phyloP scores from a whole-genome alignment of 2,797 vertebrate species.

The Pithecia hirsuta region DNA sequence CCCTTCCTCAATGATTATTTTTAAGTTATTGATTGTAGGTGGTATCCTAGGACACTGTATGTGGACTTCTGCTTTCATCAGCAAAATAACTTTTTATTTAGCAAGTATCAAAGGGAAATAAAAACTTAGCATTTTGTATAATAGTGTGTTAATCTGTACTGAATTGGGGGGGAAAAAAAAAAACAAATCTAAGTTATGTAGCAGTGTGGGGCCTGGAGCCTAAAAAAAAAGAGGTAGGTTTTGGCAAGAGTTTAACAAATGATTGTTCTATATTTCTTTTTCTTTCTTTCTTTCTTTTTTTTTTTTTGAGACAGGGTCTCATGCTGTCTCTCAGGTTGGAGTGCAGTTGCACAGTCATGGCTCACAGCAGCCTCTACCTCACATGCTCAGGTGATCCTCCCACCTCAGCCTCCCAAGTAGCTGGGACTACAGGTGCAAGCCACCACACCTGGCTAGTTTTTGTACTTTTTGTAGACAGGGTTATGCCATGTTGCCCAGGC shows the following conservation, averaged over 20 bases:
- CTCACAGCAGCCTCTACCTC: background rate
- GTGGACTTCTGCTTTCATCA: conserved; percentile 42
- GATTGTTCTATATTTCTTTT: background rate
- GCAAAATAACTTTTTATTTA: conserved; percentile 53
- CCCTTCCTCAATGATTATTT: conserved; percentile 9
- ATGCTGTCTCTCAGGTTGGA: background rate
- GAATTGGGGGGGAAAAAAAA: background rate
- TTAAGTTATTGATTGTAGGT: conserved; percentile 60
- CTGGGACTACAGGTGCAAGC: background rate
- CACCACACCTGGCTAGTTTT: background rate
- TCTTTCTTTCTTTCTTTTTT: too few relatives aligned
- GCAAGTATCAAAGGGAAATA: conserved; percentile 45
- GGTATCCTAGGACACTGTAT: background rate
- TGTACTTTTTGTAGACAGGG: background rate
- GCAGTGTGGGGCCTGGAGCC: background rate
- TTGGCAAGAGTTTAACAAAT: conserved; percentile 51
- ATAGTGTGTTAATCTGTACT: conserved; percentile 25
- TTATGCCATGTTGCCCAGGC: background rate
- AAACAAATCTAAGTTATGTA: background rate
- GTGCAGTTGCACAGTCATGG: background rate
- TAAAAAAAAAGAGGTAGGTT: background rate
- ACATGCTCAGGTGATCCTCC: background rate
- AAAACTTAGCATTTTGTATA: conserved; percentile 43
- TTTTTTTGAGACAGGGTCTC: background rate
- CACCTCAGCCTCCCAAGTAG: background rate